These are phyloP conservation scores for Chrysocyon brachyurus DNA, from an alignment of 2,797 vertebrate species.

Conservation along the genomic window DNA sequence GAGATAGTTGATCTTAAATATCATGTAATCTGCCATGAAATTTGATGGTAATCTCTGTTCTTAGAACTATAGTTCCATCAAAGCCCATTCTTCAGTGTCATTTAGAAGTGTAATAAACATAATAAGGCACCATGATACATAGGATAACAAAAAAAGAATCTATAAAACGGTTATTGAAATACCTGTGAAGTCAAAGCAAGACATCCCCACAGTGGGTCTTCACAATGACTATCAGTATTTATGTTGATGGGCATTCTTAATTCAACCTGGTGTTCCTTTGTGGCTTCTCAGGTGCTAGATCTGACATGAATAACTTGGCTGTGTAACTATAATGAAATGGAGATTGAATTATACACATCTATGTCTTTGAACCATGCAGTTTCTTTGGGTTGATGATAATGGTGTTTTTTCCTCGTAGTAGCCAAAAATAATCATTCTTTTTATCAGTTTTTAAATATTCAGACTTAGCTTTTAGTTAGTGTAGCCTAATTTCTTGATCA, in stretches of 20 bases:
- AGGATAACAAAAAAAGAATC: neutral
- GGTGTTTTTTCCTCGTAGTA: neutral
- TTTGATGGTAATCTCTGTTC: conserved; percentile 41
- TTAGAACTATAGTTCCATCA: neutral
- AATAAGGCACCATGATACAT: neutral
- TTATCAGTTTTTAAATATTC: conserved; percentile 43
- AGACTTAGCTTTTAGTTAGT: conserved; percentile 9
- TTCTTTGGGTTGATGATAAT: conserved; percentile 37
- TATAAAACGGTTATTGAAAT: conserved; percentile 34
- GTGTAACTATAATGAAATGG: neutral
- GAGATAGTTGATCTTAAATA: conserved; percentile 10
- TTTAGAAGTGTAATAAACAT: conserved; percentile 39
- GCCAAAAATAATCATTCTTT: neutral
- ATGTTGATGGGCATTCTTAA: too few species aligned
- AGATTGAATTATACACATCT: neutral
- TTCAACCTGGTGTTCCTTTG: neutral
- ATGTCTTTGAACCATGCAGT: neutral
- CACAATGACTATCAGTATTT: neutral
- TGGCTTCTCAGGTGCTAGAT: conserved; percentile 6
- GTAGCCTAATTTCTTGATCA: neutral
- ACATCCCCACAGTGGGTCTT: neutral
- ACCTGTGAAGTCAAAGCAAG: conserved; percentile 22
- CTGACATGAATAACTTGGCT: neutral
- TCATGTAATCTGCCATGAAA: conserved; percentile 1
- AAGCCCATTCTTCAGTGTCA: conserved; percentile 18